Evolutionary conservation across 2,888 invertebrate species (phyloP), one percentile per base, ranked within the genome.

Genomic region (Drosophila borborema): DNA sequence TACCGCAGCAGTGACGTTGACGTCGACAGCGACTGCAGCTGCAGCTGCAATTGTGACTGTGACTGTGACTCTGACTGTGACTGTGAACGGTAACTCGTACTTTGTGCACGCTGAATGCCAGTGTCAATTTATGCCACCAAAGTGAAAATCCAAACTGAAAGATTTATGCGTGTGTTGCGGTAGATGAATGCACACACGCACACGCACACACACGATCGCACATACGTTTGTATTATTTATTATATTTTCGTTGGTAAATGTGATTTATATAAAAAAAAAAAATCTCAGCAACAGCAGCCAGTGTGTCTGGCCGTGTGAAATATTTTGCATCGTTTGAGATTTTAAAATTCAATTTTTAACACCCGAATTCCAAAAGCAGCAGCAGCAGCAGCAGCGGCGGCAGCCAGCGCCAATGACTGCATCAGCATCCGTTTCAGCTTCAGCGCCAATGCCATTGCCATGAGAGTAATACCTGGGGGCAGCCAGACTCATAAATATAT

Each of bases 81-180:
- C 18, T 31, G 46, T 46, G 53, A 56, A 56, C 61, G 14, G 56
- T 43, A 46, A 60, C 67, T 53, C 48, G 55, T 51, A 73, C 80
- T 68, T 74, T 72, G 48, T 49, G 36, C 60, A 41, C 46, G 48
- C 72, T 62, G 65, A 59, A 77, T 77, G 88, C 91, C 90, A 90
- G 89, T 90, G 90, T 87, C 90, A 90, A 91, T 87, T 87, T 87
- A 89, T 90, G 90, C 89, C 88, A 80, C 75, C 78, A 90, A 90
- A 90, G 90, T 90, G 91, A 87, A 87, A 87, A 87, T 87, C 78
- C 90, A 85, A 90, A 79, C 82, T 90, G 86, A 86, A 90, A 90
- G 86, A 86, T 90, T 90, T 86, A 86, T 86, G 86, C 72, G 63
- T 79, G 77, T 72, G 74, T 41, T 80, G 78, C 62, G 81, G 62